A percentile compares a stretch with the other conserved stretches of the same genome.
Conservation (phyloP, 2,888 invertebrate genomes). For the Tetranychus piercei region DNA sequence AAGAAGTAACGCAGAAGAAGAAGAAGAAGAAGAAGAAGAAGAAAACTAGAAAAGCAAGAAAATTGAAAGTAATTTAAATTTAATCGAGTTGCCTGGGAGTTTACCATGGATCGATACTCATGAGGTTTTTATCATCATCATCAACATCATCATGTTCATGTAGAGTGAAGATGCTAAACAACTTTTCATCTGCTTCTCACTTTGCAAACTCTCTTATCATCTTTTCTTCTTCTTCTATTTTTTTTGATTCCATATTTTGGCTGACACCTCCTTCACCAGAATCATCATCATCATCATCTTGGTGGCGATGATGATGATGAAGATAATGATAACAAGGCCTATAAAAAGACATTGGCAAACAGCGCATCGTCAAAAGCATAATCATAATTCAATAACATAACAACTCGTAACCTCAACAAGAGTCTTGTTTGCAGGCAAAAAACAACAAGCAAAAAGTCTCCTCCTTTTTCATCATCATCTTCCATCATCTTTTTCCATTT, state of each 20-base stretch:
- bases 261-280: background rate
- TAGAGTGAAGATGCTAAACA: background rate
- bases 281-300: background rate
- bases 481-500: background rate
- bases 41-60: background rate
- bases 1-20: background rate
- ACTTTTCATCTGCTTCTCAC: background rate
- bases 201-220: background rate
- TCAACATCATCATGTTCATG: background rate
- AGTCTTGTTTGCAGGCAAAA: background rate
- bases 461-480: background rate
- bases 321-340: background rate
- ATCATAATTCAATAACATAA: background rate
- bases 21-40: background rate
- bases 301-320: background rate
- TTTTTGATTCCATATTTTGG: background rate
- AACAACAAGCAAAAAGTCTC: background rate
- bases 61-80: conserved; percentile 1
- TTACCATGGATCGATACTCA: background rate
- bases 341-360: background rate
- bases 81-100: conserved; percentile 1
- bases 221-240: background rate
- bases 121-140: background rate
- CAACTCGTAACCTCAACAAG: background rate
- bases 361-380: conserved; percentile 1